phyloP scores from a whole-genome alignment of 30 jellyfish, hydroid and myxozoan genomes.

The Turritopsis dohrnii region DNA sequence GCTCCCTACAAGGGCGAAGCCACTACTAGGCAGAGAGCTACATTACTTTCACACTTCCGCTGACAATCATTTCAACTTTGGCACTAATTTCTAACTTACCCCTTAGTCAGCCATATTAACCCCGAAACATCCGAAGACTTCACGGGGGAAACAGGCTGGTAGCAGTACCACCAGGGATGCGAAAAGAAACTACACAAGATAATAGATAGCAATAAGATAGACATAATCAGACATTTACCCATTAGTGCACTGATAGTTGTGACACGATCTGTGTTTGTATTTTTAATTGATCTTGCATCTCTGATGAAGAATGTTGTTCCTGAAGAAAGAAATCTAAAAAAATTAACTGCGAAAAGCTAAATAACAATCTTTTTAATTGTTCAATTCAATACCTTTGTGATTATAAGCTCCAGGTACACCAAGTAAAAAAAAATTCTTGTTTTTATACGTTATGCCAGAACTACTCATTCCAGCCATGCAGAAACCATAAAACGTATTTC shows the following conservation, averaged over 20 bases:
- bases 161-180: no score
- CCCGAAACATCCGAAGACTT: no score
- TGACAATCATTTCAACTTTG: no score
- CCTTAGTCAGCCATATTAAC: no score
- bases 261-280: background rate
- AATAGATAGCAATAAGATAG: background rate
- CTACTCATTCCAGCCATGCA: constrained; percentile 26
- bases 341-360: background rate
- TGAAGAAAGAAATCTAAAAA: background rate
- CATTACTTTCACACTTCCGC: no score
- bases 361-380: background rate
- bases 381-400: constrained; percentile 6
- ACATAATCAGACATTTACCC: background rate
- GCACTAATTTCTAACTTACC: no score
- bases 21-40: no score
- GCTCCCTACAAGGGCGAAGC: no score
- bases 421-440: background rate
- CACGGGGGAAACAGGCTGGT: no score
- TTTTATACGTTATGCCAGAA: background rate
- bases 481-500: constrained; percentile 4
- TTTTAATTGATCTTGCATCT: background rate
- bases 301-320: background rate
- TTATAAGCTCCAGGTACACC: constrained; percentile 25
- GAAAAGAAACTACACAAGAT: no score
- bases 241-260: background rate